phyloP scores from a whole-genome alignment of 2,888 invertebrate genomes.

The Eutolmus rufibarbis region DNA sequence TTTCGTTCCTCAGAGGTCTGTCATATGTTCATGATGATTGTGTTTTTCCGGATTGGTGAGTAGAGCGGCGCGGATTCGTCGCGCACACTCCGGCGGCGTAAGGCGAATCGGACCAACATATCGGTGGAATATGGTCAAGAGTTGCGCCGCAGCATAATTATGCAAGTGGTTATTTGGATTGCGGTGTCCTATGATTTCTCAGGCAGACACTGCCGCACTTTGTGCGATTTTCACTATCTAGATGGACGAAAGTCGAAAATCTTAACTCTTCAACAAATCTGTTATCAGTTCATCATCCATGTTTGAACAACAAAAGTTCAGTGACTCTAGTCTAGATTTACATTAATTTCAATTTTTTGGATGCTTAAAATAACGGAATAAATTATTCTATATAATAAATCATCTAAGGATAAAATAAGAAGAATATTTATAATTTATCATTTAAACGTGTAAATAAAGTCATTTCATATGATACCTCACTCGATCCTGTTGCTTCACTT shows the following conservation, averaged over 20 bases:
- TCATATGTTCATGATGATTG: slow-evolving; percentile 44
- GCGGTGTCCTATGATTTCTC: background rate
- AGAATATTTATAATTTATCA: too few relatives aligned
- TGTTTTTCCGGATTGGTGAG: slow-evolving; percentile 14
- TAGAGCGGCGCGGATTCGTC: background rate
- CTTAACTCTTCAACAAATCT: background rate
- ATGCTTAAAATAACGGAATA: too few relatives aligned
- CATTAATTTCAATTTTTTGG: too few relatives aligned
- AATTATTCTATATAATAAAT: too few relatives aligned
- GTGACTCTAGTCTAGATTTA: too few relatives aligned
- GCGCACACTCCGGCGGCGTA: background rate
- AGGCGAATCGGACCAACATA: background rate
- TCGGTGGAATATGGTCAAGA: background rate
- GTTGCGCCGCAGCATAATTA: background rate
- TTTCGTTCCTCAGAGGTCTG: slow-evolving; percentile 40
- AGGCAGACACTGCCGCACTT: background rate
- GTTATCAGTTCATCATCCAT: too few relatives aligned
- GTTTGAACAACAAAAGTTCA: too few relatives aligned
- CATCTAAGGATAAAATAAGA: too few relatives aligned
- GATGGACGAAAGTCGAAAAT: background rate
- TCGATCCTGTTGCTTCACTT: too few relatives aligned
- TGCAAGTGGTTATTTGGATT: background rate
- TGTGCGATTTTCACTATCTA: background rate
- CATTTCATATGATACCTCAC: too few relatives aligned
- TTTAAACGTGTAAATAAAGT: too few relatives aligned